Base-by-base conservation (phyloP, 92 coral and sea anemone genomes). In the Porites divaricata region DNA sequence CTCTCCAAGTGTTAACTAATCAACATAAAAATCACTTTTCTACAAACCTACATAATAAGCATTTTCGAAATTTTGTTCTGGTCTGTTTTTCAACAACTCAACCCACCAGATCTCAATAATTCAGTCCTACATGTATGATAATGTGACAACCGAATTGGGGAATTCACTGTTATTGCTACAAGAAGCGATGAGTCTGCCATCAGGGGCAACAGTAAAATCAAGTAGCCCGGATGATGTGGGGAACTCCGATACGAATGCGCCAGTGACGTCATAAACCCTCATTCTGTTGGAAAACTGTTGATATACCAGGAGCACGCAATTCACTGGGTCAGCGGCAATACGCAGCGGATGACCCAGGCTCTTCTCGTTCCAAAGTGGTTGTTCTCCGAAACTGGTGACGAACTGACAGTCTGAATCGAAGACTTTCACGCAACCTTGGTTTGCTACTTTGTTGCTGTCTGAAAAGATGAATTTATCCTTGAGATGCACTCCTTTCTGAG, bases 281-380 rank as follows among this genome's bases (percentile, higher is more conserved):
- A 76, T 74, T 20, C 65, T 75, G 67, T 45, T 74, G 2, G 75
- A 23, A 56, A 67, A 84, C 24, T 72, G 78, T 45, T 75, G 88
- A 64, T 84, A 84, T 72, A 84, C 88, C 25, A 84, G 72, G 19
- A 84, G 53, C 19, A 14, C 19, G 88, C 76, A 28, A n/a, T 52
- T 84, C 8, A 84, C 16, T 22, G 88, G 76, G 74, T 84, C 88
- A 75, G 82, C 88, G 68, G 88, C 75, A 67, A 84, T 84, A 13
- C 81, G 81, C 1, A 84, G 20, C 19, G 88, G 81, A 45, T 75
- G 81, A 11, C 88, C 88, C 66, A 84, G 74, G 72, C 82, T 61
- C n/a, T 65, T 53, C 75, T 67, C 69, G 75, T 66, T 84, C 88
- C 88, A 84, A n/a, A 84, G 81, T 28, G 75, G 75, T 22, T 75